phyloP scores from a whole-genome alignment of 2,797 vertebrate genomes.

The Perdix hodgsoniae region DNA sequence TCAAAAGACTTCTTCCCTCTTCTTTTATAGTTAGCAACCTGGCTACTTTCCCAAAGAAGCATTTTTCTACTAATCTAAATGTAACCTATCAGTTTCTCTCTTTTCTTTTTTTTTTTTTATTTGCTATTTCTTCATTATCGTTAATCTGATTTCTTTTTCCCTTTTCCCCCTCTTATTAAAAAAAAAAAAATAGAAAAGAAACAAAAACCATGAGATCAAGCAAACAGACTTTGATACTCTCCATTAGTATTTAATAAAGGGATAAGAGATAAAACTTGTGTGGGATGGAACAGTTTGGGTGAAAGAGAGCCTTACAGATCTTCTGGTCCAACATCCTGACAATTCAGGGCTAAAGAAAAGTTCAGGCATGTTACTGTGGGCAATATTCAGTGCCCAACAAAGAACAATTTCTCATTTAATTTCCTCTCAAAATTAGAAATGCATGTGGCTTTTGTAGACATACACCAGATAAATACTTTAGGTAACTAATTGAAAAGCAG shows the following conservation, averaged over 20 bases:
- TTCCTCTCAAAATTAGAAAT: background rate
- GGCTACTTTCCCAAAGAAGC: slow-evolving; percentile 58
- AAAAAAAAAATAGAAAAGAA: background rate
- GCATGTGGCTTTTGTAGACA: background rate
- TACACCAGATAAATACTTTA: background rate
- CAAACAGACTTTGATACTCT: background rate
- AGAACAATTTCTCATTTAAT: background rate
- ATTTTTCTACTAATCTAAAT: slow-evolving; percentile 62
- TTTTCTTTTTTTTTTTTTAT: slow-evolving; percentile 7
- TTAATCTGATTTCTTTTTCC: background rate
- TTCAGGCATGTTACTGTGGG: background rate
- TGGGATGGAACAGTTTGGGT: background rate
- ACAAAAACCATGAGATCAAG: background rate
- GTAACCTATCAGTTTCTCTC: slow-evolving; percentile 31
- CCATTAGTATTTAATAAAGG: background rate
- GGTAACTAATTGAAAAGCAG: background rate
- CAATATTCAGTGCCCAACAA: background rate
- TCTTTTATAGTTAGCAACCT: slow-evolving; percentile 67
- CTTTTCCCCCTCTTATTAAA: background rate
- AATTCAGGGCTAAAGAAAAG: background rate
- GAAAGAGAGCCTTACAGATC: background rate
- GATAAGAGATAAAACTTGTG: background rate
- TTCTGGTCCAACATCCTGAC: background rate
- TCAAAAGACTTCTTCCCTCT: slow-evolving; percentile 8
- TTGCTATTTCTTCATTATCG: slow-evolving; percentile 59